Base-by-base conservation (phyloP, 1,140 invertebrate genomes). In the Sarcophaga bullata region DNA sequence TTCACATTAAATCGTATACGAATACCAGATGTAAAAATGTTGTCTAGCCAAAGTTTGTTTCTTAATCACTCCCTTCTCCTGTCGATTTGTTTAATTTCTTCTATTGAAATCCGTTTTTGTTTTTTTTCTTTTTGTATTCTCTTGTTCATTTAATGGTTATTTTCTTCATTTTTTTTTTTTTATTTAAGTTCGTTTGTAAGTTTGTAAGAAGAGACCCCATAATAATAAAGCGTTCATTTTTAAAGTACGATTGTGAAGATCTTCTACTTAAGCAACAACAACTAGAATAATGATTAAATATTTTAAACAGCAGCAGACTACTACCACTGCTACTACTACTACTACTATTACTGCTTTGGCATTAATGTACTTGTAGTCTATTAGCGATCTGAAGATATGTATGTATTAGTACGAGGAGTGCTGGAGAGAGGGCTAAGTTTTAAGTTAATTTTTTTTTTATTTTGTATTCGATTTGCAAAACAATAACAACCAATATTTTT, bases 321-420 rank as follows among this genome's bases (percentile, higher is more conserved):
- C 76, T 37, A 37, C 25, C 4, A 37, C 25, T 37, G 4, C 1
- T 80, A n/a, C n/a, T n/a, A n/a, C n/a, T n/a, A n/a, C n/a, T n/a
- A 50, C 76, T 58, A 82, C 76, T 37, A 37, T 4, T 37, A 37
- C 25, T 37, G 4, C 1, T 80, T 82, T 82, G 82, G 54, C 82
- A 72, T 82, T 83, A 83, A 81, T 83, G 80, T 37, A 37, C 25
- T 37, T 37, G 25, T 81, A 73, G 82, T 81, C 81, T 83, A 83
- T 83, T 76, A 81, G 25, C 78, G 80, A 68, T 62, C 80, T 81
- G 82, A 83, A 50, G 80, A 83, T 80, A 83, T 73, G 82, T 83
- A 83, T 83, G 82, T 83, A 83, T 83, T 78, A 83, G 80, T 52
- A 19, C 17, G n/a, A 68, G 19, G 62, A 68, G 62, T 13, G 54